Conservation (phyloP, 2,888 invertebrate species). For the Kryphioiulus occultus region DNA sequence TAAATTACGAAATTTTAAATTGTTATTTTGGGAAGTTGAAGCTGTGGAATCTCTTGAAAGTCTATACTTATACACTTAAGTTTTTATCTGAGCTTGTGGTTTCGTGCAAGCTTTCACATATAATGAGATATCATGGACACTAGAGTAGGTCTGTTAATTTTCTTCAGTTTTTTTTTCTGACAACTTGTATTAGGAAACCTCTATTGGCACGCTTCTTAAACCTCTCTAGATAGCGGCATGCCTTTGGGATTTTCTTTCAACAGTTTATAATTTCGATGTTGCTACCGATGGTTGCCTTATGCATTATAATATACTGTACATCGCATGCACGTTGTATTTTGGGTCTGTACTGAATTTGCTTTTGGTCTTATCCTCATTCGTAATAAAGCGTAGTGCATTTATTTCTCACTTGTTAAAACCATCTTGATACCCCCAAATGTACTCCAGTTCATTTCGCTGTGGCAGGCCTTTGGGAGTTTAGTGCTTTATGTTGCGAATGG, state of each 20-base stretch:
- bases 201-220: not conserved
- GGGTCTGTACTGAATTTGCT: not conserved
- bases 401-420: not conserved
- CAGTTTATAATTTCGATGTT: conserved; percentile 28
- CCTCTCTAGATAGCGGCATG: not conserved
- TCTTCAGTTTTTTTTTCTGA: not conserved
- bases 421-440: not conserved
- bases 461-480: conserved; percentile 30
- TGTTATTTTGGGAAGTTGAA: too few relatives aligned
- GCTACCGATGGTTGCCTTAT: not conserved
- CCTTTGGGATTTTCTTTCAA: not conserved
- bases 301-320: not conserved
- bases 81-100: too few relatives aligned
- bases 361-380: conserved; percentile 7
- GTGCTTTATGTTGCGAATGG: not conserved
- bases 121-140: not conserved
- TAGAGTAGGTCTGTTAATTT: not conserved
- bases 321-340: not conserved
- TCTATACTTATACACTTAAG: too few relatives aligned
- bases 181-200: not conserved
- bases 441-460: not conserved
- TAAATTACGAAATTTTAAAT: too few relatives aligned
- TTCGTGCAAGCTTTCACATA: not conserved
- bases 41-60: too few relatives aligned
- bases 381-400: not conserved